phyloP scores from a whole-genome alignment of 2,797 vertebrate species.

The Leptoclinus maculatus region DNA sequence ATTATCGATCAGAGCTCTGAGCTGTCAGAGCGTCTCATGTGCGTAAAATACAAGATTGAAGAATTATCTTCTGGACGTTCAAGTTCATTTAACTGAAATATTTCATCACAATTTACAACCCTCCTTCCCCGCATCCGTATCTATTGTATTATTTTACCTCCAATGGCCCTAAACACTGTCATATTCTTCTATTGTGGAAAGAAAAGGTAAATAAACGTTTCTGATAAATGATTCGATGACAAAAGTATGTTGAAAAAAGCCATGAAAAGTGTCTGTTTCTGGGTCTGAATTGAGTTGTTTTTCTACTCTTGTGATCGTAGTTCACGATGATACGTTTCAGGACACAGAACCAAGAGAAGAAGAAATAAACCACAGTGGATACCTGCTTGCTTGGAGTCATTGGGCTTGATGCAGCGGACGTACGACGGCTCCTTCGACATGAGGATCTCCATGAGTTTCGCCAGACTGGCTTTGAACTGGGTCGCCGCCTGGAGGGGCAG shows the following conservation, averaged over 20 bases:
- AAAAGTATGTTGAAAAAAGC: neutral
- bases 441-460: constrained; percentile 97
- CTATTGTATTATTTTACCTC: too few relatives aligned
- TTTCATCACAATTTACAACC: neutral
- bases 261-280: too few relatives aligned
- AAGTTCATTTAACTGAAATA: too few relatives aligned
- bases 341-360: too few relatives aligned
- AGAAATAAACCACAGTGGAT: constrained; percentile 8
- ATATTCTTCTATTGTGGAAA: too few relatives aligned
- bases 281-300: neutral
- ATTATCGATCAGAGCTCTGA: neutral
- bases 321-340: neutral
- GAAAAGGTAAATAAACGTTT: neutral
- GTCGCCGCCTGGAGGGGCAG: constrained; percentile 90
- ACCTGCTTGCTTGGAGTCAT: constrained; percentile 97
- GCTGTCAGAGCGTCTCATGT: too few relatives aligned
- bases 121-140: too few relatives aligned
- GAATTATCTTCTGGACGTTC: too few relatives aligned
- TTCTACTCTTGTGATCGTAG: neutral
- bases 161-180: too few relatives aligned
- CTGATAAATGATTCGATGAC: neutral
- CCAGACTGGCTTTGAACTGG: constrained; percentile 97
- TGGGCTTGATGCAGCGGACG: constrained; percentile 97
- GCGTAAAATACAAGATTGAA: too few relatives aligned
- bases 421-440: constrained; percentile 99